These are phyloP conservation scores for Allobates femoralis DNA, from an alignment of 2,797 vertebrate species.

Conservation along the genomic window DNA sequence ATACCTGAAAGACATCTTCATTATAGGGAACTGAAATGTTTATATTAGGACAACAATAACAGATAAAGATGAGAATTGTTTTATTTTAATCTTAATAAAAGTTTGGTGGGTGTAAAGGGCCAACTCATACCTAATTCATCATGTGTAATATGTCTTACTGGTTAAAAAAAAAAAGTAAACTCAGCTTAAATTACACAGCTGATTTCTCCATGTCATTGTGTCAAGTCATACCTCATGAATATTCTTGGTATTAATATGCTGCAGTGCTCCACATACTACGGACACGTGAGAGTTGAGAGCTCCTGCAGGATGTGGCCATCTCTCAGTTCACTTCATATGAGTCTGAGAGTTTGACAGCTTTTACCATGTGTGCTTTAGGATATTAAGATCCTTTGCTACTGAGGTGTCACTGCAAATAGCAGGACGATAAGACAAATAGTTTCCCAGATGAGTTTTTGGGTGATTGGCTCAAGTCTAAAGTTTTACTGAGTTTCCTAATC, in stretches of 20 bases:
- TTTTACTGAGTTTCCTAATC: not conserved
- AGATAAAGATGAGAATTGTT: too few species aligned
- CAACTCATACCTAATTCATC: too few species aligned
- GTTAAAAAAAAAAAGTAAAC: too few species aligned
- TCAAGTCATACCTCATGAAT: slow-evolving; percentile 29
- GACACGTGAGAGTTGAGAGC: slow-evolving; percentile 13
- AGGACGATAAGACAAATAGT: not conserved
- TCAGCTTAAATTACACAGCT: not conserved
- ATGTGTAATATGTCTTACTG: too few species aligned
- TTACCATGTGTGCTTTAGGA: slow-evolving; percentile 17
- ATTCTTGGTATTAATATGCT: slow-evolving; percentile 41
- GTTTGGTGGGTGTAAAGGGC: too few species aligned
- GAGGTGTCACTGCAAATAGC: slow-evolving; percentile 1
- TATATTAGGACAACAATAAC: too few species aligned
- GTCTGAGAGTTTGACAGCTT: not conserved
- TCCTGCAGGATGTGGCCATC: not conserved
- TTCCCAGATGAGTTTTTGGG: not conserved
- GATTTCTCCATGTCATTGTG: slow-evolving; percentile 12
- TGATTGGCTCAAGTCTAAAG: not conserved
- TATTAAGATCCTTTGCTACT: not conserved
- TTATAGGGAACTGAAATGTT: too few species aligned
- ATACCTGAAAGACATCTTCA: too few species aligned
- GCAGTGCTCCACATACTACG: slow-evolving; percentile 42
- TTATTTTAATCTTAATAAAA: too few species aligned
- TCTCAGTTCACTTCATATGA: not conserved